These are phyloP conservation scores for Dysmachus trigonus DNA, from an alignment of 2,888 invertebrate species.

Conservation along the genomic window DNA sequence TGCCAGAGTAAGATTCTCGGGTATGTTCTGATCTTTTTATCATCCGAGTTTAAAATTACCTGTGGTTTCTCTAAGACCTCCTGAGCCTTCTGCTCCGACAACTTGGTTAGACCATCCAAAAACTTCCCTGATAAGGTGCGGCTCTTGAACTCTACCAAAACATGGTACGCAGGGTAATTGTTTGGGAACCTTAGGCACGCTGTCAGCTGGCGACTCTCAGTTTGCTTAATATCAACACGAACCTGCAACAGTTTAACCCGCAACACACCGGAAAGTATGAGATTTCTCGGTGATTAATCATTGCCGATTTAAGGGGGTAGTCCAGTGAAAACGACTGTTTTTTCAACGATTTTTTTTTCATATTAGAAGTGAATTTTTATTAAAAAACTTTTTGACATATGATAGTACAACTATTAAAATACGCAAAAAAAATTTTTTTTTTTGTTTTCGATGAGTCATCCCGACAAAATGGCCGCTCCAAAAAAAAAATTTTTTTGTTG, in stretches of 20 bases:
- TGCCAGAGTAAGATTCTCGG: too few relatives aligned
- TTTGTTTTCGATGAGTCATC: too few relatives aligned
- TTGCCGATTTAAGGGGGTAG: too few relatives aligned
- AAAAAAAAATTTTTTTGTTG: too few relatives aligned
- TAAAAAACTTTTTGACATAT: too few relatives aligned
- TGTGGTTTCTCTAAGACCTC: slow-evolving; percentile 70
- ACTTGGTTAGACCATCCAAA: slow-evolving; percentile 69
- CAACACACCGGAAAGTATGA: not conserved
- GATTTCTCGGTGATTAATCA: not conserved
- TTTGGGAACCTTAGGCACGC: slow-evolving; percentile 74
- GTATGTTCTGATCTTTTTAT: too few relatives aligned
- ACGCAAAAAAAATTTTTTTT: too few relatives aligned
- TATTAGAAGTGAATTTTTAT: too few relatives aligned
- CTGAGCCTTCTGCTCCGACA: slow-evolving; percentile 71
- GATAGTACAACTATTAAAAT: too few relatives aligned
- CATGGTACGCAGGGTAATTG: slow-evolving; percentile 69
- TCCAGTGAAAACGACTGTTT: too few relatives aligned
- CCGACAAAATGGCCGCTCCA: too few relatives aligned
- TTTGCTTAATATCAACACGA: slow-evolving; percentile 73
- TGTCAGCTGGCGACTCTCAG: slow-evolving; percentile 70
- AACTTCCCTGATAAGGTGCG: slow-evolving; percentile 73
- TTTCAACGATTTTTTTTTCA: too few relatives aligned
- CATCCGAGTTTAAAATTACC: slow-evolving; percentile 57
- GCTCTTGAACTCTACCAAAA: slow-evolving; percentile 76
- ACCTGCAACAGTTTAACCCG: slow-evolving; percentile 38